Conservation (phyloP, 1,140 invertebrate species). For the Pollicipes pollicipes region DNA sequence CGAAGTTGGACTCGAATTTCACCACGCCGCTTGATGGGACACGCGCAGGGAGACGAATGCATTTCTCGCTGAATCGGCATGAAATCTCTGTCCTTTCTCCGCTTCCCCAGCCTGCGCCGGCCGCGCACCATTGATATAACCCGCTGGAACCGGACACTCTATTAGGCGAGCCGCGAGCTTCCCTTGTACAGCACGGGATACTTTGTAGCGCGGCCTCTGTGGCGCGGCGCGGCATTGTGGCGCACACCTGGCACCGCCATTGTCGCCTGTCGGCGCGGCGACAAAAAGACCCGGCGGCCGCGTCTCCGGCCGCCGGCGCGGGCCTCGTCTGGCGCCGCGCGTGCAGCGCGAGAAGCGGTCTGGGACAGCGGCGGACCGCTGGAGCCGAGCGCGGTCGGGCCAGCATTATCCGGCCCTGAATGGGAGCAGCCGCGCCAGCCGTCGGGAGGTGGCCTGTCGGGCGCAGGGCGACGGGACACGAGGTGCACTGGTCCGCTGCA, state of each 20-base stretch:
- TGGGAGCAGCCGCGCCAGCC: too few species aligned
- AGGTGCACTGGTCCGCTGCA: too few species aligned
- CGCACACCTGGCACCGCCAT: not conserved
- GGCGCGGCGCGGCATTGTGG: constrained; percentile 1
- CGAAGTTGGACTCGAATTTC: not conserved
- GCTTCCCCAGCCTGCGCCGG: not conserved
- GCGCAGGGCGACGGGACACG: too few species aligned
- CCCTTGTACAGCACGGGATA: not conserved
- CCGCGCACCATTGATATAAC: not conserved
- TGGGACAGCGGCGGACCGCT: too few species aligned
- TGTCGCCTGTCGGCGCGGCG: not conserved
- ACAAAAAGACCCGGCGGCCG: too few species aligned
- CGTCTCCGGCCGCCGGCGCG: too few species aligned
- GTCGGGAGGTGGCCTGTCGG: too few species aligned
- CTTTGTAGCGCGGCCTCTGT: not conserved
- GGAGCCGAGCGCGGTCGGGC: too few species aligned
- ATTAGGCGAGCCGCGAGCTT: not conserved
- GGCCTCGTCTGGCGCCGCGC: too few species aligned
- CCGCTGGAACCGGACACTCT: not conserved
- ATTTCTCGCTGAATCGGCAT: not conserved
- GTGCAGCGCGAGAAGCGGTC: too few species aligned
- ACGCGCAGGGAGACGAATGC: too few species aligned
- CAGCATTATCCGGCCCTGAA: too few species aligned
- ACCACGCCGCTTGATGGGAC: not conserved
- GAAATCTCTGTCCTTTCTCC: not conserved